These are phyloP conservation scores for Sphaerophoria rueppellii DNA, from an alignment of 2,888 invertebrate species.

Conservation along the genomic window DNA sequence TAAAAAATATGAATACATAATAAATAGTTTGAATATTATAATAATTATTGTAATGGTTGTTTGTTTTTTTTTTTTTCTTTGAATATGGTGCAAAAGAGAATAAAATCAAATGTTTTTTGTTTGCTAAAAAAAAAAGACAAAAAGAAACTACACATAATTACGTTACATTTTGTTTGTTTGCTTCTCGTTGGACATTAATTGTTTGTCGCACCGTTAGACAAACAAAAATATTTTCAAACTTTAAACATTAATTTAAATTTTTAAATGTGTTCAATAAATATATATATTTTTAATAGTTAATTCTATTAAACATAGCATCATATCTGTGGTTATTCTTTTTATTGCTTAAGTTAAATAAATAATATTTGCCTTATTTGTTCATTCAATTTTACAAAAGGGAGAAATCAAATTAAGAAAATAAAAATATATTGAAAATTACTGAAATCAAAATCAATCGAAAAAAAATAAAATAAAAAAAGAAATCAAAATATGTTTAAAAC, in stretches of 20 bases:
- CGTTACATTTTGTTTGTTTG: conserved; percentile 30
- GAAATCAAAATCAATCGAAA: conserved; percentile 41
- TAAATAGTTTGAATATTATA: conserved; percentile 58
- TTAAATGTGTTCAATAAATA: not conserved
- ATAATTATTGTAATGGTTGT: conserved; percentile 34
- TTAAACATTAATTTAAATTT: conserved; percentile 31
- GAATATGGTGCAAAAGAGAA: conserved; percentile 56
- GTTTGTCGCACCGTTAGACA: conserved; percentile 22
- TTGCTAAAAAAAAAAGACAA: conserved; percentile 8
- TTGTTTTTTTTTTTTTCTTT: conserved; percentile 5
- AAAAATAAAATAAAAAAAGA: conserved; percentile 33
- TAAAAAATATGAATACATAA: conserved; percentile 65
- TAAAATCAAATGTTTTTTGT: not conserved
- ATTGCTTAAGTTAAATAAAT: conserved; percentile 60
- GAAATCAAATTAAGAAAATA: conserved; percentile 38
- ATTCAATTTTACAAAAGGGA: conserved; percentile 27
- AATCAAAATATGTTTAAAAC: conserved; percentile 50
- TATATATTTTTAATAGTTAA: conserved; percentile 4
- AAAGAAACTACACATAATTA: conserved; percentile 52
- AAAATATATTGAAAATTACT: conserved; percentile 36
- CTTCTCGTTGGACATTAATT: conserved; percentile 61
- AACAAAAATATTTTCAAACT: conserved; percentile 14
- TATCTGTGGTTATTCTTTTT: conserved; percentile 44
- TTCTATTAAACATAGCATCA: conserved; percentile 47
- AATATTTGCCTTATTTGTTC: conserved; percentile 41